Conservation (phyloP, 1,140 invertebrate species). For the Spodoptera frugiperda region DNA sequence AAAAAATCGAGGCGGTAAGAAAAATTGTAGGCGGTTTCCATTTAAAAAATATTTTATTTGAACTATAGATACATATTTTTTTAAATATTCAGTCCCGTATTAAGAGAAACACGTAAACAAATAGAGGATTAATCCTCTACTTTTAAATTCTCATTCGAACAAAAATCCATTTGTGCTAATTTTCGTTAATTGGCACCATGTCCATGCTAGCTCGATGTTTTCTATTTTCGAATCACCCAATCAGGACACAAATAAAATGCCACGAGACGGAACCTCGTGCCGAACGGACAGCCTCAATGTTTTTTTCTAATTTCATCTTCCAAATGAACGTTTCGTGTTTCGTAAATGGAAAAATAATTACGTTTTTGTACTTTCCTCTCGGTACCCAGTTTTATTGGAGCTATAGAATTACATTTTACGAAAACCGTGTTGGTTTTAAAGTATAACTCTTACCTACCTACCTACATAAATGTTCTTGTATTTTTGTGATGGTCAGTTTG, state of each 20-base stretch:
- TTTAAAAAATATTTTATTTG: too few species aligned
- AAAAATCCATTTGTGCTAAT: not conserved
- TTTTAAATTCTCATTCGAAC: too few species aligned
- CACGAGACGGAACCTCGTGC: slow-evolving; percentile 5
- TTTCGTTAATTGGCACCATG: not conserved
- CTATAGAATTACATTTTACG: slow-evolving; percentile 28
- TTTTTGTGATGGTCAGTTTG: not conserved
- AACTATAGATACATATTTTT: too few species aligned
- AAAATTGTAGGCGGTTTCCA: too few species aligned
- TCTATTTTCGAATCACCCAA: slow-evolving; percentile 15
- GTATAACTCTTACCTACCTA: not conserved
- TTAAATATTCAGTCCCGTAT: too few species aligned
- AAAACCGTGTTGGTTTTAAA: slow-evolving; percentile 1
- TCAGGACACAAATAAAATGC: not conserved
- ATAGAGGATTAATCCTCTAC: too few species aligned
- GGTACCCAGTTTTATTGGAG: slow-evolving; percentile 8
- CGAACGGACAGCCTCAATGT: not conserved
- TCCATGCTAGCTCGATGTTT: not conserved
- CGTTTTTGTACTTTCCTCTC: slow-evolving; percentile 35
- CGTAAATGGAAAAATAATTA: slow-evolving; percentile 51
- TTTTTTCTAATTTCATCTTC: slow-evolving; percentile 49
- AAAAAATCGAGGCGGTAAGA: too few species aligned
- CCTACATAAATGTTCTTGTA: not conserved
- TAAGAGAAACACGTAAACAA: too few species aligned
- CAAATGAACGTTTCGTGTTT: slow-evolving; percentile 49